Conservation (phyloP, 2,797 vertebrate species). For the Acrossocheilus fasciatus region DNA sequence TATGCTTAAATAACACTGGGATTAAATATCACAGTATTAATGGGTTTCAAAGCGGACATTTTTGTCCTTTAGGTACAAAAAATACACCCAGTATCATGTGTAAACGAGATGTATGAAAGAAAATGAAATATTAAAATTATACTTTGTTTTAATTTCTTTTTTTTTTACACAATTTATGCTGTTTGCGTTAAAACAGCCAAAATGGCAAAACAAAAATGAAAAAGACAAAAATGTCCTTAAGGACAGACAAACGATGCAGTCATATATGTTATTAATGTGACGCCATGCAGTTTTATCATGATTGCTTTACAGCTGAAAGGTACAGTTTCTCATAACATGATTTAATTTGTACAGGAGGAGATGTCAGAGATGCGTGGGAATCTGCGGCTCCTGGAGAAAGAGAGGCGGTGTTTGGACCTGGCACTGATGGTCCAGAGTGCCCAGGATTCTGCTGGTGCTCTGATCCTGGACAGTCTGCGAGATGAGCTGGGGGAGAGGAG, state of each 20-base stretch:
- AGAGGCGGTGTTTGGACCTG: slow-evolving; percentile 83
- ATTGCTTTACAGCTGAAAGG: background rate
- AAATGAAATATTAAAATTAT: background rate
- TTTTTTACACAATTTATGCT: too few species aligned
- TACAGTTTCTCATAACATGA: background rate
- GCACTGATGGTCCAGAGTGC: slow-evolving; percentile 77
- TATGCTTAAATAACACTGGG: background rate
- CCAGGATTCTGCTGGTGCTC: slow-evolving; percentile 77
- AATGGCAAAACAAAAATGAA: background rate
- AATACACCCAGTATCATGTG: background rate
- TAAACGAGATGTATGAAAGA: background rate
- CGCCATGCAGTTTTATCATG: background rate
- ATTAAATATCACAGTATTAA: background rate
- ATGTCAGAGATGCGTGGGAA: slow-evolving; percentile 82
- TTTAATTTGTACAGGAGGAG: slow-evolving; percentile 79
- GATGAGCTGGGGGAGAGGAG: slow-evolving; percentile 70
- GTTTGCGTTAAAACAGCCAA: background rate
- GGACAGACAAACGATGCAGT: background rate
- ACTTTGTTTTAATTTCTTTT: too few species aligned
- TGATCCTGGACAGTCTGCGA: slow-evolving; percentile 77
- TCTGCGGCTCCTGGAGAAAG: slow-evolving; percentile 82
- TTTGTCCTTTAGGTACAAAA: background rate
- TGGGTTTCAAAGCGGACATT: background rate
- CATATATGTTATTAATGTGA: background rate
- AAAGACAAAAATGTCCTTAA: background rate